Evolutionary conservation across 2,797 vertebrate genomes (phyloP), one percentile per base, ranked within the genome.

Genomic region (Lepidocolaptes lacrymiger): DNA sequence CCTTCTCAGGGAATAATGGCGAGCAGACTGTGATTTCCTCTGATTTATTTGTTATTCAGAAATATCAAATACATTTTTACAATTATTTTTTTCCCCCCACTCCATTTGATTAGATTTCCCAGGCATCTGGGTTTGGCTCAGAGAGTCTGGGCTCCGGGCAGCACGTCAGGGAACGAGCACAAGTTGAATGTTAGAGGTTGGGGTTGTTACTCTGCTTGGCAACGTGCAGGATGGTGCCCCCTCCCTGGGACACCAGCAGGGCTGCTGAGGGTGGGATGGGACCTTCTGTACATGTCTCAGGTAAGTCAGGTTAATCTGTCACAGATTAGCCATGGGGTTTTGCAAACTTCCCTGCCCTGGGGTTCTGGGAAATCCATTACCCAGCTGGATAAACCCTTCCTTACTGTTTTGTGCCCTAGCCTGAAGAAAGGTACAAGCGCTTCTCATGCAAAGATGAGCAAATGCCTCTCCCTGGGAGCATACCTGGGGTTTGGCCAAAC

Each of bases 1-100:
- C 17, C 52, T 94, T 69, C 74, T 90, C 30, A 10, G 72, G 67
- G 56, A 95, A 76, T 87, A 90, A 82, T 85, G 89, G 88, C 46
- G 68, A 95, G 88, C 74, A 88, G 85, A 77, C 48, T 88, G 73
- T 49, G 87, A 93, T 90, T 93, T 91, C 76, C 48, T 96, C 63
- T 8, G 22, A 88, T 92, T 76, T 93, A 74, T 85, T 88, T 86
- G 58, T 71, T 94, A 86, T 79, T 91, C 89, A 86, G 88, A 88
- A 96, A 62, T 52, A 88, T 12, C 56, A 27, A 56, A 82, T 67
- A 54, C 41, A 20, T 73, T 86, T 91, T 73, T 67, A 13, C 32
- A 49, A 2, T 43, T 55, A 13, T 34, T 41, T 36, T 41, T 13
- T 1, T 0, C 1, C 1, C 27, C 27, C 26, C 7, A 21, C 51